Base-by-base conservation (phyloP, 2,113 vertebrate genomes). In the Sclerurus mexicanus region DNA sequence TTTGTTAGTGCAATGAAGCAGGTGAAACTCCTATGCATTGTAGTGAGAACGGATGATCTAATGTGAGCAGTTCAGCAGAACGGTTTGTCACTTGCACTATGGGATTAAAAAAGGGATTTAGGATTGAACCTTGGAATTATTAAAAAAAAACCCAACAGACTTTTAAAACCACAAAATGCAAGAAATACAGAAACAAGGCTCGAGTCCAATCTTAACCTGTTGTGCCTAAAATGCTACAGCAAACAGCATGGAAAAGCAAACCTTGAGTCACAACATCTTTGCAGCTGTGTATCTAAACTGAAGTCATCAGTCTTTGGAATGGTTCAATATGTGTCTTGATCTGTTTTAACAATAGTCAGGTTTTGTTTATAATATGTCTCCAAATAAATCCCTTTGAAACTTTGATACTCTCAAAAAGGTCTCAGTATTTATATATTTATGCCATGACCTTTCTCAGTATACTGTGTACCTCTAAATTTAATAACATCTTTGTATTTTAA, bases 71-170 rank as follows among this genome's bases (percentile, higher is more conserved):
- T 58, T 95, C 72, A 89, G 86, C 76, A 88, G 79, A 96, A 91
- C 47, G 9, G 95, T 96, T 95, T 96, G 89, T 95, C 96, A 95
- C 96, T 98, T 98, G 98, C 98, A 98, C 98, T 98, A 93, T 96
- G 94, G 97, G 93, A 95, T 97, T 96, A 80, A 95, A 97, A 52
- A 98, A 98, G 95, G 94, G 98, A 97, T 95, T 95, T 97, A 92
- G 90, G 95, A 95, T 37, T 40, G 63, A 83, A 81, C 80, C 47
- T 23, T 73, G 81, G 66, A 80, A 85, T 93, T 84, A 66, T 39
- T 74, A 72, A 39, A 96, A 91, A 87, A 83, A 87, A 30, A 49
- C 27, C 13, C 40, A 42, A 42, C 40, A 42, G 72, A 90, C 76
- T 82, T 86, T 93, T 91, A 89, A 96, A 94, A 75, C 87, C 14